These are phyloP conservation scores for Anser brachyrhynchus DNA, from an alignment of 2,113 vertebrate species.

Conservation along the genomic window DNA sequence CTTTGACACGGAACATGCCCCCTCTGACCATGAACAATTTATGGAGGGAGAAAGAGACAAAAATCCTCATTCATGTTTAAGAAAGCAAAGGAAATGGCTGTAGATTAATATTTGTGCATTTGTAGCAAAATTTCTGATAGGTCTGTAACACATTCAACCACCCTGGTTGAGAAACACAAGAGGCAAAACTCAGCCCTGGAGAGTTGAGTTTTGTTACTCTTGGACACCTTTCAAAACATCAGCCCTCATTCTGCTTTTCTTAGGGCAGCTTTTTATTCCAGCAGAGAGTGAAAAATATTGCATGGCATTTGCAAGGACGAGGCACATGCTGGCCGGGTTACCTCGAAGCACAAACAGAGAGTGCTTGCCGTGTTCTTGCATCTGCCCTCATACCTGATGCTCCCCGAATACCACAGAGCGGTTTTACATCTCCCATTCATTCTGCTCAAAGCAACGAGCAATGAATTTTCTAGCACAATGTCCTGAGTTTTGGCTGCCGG, in stretches of 20 bases:
- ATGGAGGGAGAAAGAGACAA: conserved; percentile 78
- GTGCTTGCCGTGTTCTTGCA: not conserved
- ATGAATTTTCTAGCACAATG: not conserved
- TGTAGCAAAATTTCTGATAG: conserved; percentile 72
- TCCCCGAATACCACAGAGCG: not conserved
- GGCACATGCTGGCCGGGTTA: not conserved
- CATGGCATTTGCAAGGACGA: conserved; percentile 60
- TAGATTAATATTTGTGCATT: conserved; percentile 76
- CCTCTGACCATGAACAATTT: conserved; percentile 87
- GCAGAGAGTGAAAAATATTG: conserved; percentile 51
- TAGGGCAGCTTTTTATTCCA: conserved; percentile 66
- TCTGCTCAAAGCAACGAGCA: not conserved
- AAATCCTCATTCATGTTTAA: conserved; percentile 84
- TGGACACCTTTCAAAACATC: conserved; percentile 79
- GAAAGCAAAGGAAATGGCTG: conserved; percentile 77
- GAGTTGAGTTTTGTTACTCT: conserved; percentile 76
- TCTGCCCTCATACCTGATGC: not conserved
- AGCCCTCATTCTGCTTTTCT: conserved; percentile 70
- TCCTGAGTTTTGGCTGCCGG: not conserved
- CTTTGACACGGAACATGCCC: conserved; percentile 86
- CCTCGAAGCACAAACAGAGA: conserved; percentile 18
- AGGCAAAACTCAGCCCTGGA: conserved; percentile 73
- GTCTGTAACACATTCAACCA: conserved; percentile 74
- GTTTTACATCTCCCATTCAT: not conserved
- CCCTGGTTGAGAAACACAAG: conserved; percentile 70